Base-by-base conservation (phyloP, 2,113 vertebrate genomes). In the Fukomys damarensis region DNA sequence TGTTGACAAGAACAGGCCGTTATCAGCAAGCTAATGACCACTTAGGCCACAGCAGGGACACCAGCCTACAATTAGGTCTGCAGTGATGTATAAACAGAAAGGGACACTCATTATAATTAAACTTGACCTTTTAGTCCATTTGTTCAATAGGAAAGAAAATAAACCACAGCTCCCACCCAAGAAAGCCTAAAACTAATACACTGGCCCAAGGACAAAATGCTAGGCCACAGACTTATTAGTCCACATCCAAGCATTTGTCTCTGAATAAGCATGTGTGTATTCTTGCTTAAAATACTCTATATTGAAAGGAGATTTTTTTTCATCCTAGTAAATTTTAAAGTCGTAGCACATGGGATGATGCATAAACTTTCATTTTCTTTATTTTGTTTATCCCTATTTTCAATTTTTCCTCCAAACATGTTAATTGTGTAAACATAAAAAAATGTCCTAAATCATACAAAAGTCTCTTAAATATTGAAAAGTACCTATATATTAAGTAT, bases 1-100 rank as follows among this genome's bases (percentile, higher is more conserved):
- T 97, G 86, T 97, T 98, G 93, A 97, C 92, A 92, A 96, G 93
- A 97, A 93, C 61, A 91, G 93, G 94, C 93, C 92, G 49, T 96
- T 98, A 98, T 97, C 97, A 96, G 96, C 97, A 89, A 96, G 97
- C 97, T 98, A 98, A 98, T 98, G 97, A 98, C 97, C 98, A 97
- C 96, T 98, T 97, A 43, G 95, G 93, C 96, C 96, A 0, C 92
- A 70, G 97, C 82, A 43, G 96, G 92, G 90, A 95, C 81, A 94
- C 96, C 94, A 98, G 97, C 89, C 98, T 98, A 92, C 97, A 98
- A 98, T 98, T 98, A 98, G 96, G 87, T 95, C 96, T 97, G 95
- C 97, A 96, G 72, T 76, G 93, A 93, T 98, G 95, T 86, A 92
- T 96, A 96, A 97, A 98, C 98, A 98, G 93, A 98, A 95, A 97